Percentiles rank a stretch among this genome's conserved stretches.
Evolutionary conservation across 2,888 invertebrate genomes (phyloP).

Genomic region (Cantharis rufa): DNA sequence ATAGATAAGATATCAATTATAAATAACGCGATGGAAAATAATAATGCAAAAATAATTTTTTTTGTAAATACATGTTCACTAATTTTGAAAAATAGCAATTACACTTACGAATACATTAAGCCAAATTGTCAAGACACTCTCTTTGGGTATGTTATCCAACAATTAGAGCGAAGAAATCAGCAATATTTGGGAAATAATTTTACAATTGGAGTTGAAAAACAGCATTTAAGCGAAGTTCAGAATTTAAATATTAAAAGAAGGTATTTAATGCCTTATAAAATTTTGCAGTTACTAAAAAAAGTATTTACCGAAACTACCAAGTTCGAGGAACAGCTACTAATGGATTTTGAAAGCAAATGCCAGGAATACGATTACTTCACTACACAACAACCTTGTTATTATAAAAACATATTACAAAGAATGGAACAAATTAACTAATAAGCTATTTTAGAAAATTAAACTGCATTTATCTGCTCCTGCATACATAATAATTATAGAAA

Average conservation of each 20-base stretch:
- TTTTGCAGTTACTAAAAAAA: background rate
- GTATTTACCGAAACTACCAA: background rate
- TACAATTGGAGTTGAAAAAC: background rate
- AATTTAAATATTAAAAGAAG: background rate
- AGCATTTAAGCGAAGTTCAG: background rate
- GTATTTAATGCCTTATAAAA: background rate
- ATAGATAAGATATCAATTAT: background rate
- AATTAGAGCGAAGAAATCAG: background rate
- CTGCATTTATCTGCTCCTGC: too few species aligned
- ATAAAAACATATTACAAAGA: background rate
- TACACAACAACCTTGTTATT: background rate
- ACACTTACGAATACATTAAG: background rate
- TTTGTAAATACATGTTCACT: constrained; percentile 1
- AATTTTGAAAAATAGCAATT: background rate
- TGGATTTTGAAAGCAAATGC: background rate
- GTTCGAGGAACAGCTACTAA: background rate
- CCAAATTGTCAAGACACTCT: background rate
- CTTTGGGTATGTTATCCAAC: background rate
- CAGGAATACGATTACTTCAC: background rate
- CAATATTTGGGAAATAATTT: background rate
- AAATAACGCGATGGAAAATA: background rate
- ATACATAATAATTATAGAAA: too few species aligned
- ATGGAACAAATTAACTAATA: too few species aligned
- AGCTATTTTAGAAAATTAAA: background rate
- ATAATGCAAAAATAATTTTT: background rate